Conservation (phyloP, 2,888 invertebrate genomes). For the Orchestes rusci region DNA sequence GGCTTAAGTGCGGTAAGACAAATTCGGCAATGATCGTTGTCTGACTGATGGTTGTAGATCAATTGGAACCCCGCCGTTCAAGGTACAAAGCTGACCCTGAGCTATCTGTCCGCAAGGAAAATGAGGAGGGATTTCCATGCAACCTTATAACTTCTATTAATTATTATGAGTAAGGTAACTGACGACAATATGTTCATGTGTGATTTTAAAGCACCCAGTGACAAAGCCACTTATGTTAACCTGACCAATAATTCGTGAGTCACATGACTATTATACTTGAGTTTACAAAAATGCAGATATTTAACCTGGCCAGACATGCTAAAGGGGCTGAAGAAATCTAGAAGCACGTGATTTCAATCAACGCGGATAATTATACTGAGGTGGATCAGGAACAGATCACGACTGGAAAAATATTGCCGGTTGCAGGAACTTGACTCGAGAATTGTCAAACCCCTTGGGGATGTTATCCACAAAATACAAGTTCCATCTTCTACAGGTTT, state of each 20-base stretch:
- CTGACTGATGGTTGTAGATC: constrained; percentile 35
- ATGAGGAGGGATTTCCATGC: constrained; percentile 87
- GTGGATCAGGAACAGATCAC: constrained; percentile 64
- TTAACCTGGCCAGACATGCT: constrained; percentile 87
- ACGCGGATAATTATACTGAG: constrained; percentile 69
- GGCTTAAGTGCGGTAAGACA: no score
- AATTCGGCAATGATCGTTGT: no score
- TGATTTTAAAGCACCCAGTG: constrained; percentile 66
- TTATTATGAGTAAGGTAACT: constrained; percentile 65
- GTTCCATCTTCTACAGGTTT: constrained; percentile 61
- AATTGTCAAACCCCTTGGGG: constrained; percentile 55
- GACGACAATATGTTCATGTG: constrained; percentile 68
- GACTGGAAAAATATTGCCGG: constrained; percentile 65
- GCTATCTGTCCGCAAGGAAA: constrained; percentile 68
- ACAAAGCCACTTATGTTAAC: constrained; percentile 76
- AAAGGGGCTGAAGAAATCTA: constrained; percentile 56
- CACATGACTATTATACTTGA: no score
- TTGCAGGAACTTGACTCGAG: constrained; percentile 72
- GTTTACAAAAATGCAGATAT: no score
- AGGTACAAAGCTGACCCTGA: constrained; percentile 61
- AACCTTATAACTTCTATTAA: constrained; percentile 61
- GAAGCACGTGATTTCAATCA: constrained; percentile 64
- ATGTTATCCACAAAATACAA: constrained; percentile 60
- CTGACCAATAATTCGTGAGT: constrained; percentile 68
- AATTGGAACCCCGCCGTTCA: constrained; percentile 58